phyloP scores from a whole-genome alignment of 2,797 vertebrate genomes.

The Ammospiza maritima region DNA sequence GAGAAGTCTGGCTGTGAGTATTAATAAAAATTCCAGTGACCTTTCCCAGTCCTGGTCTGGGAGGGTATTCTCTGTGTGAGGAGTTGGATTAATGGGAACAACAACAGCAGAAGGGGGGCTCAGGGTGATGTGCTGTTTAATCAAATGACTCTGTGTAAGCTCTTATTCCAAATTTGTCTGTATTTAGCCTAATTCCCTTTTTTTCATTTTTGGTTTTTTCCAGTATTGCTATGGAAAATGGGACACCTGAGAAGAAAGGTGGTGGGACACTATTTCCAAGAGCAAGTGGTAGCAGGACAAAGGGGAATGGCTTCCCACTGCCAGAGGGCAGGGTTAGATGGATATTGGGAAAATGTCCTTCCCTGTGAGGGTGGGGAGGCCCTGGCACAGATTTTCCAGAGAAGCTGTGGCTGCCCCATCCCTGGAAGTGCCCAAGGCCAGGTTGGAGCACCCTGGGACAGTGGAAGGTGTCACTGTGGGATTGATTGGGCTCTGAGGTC shows the following conservation, averaged over 20 bases:
- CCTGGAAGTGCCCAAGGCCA: not conserved
- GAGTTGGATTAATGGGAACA: not conserved
- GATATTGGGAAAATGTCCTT: not conserved
- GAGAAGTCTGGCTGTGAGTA: constrained; percentile 57
- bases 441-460: not conserved
- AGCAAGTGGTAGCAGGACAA: not conserved
- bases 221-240: not conserved
- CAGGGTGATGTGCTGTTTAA: not conserved
- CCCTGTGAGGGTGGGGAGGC: not conserved
- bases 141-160: not conserved
- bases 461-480: not conserved
- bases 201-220: not conserved
- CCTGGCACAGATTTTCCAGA: not conserved
- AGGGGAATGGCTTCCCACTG: not conserved
- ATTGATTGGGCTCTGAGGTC: too few relatives aligned
- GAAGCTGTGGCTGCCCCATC: not conserved
- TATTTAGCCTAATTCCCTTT: not conserved
- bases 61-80: not conserved
- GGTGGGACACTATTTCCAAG: not conserved
- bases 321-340: not conserved
- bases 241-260: not conserved
- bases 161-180: not conserved
- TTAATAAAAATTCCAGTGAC: constrained; percentile 52
- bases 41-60: constrained; percentile 12
- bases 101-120: not conserved